Evolutionary conservation across 1,140 invertebrate species (phyloP), one percentile per base, ranked within the genome.

Genomic region (Luehdorfia chinensis): DNA sequence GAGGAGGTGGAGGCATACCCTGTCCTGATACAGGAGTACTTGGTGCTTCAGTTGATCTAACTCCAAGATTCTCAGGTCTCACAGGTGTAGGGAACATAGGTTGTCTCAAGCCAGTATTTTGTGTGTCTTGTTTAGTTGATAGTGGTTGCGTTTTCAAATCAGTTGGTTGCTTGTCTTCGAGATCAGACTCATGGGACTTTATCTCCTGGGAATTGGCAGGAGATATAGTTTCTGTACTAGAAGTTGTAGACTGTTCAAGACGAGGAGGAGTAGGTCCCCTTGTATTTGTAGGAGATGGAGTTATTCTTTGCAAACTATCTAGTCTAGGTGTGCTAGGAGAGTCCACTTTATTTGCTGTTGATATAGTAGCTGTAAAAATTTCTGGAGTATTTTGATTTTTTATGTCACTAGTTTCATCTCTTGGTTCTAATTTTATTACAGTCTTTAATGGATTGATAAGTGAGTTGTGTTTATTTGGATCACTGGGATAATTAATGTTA

Each of bases 351-450:
- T 64, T 76, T 9, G 59, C 83, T 59, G 71, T 67, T 37, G 78
- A 78, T 60, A 87, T 84, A 19, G 84, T 86, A 16, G 84, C 83
- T 36, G 84, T 86, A 47, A 87, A 87, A 19, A 87, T 76, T 66
- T 87, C 85, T 27, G 77, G 68, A 34, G 77, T 79, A 52, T 77
- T 83, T 52, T 84, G 76, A 64, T 68, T 85, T 55, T 89, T 90
- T 49, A 89, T 65, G 58, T 90, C 89, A 62, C 72, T 86, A 8
- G 87, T 68, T 56, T 90, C 89, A 77, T 90, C 89, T 65, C 88
- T 78, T 0, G 89, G 89, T 70, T 90, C 89, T 36, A 90, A 57
- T 66, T 90, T 90, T 33, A 90, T 89, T 9, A 89, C 78, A 14
- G 87, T 81, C 59, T 87, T 87, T 8, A 87, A 59, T 44, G 86